phyloP scores from a whole-genome alignment of 2,888 invertebrate species.

The Tenodera sinensis region DNA sequence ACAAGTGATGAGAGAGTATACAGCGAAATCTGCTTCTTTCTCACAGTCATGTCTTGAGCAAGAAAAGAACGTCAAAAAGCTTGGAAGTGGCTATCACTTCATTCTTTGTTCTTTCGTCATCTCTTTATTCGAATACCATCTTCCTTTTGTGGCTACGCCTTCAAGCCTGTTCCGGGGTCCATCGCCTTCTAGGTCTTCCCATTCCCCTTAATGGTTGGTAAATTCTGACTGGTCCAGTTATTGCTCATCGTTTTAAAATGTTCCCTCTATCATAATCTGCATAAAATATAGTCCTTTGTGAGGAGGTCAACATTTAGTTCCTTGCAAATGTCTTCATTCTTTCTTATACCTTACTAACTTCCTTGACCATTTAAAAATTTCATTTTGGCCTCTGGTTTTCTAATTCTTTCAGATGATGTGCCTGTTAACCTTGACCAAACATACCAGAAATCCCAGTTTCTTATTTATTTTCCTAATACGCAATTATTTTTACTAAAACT shows the following conservation, averaged over 20 bases:
- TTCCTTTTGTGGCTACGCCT: not conserved
- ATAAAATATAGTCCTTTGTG: too few species aligned
- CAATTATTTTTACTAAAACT: too few species aligned
- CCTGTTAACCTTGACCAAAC: too few species aligned
- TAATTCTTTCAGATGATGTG: too few species aligned
- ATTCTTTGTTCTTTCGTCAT: not conserved
- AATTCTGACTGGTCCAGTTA: not conserved
- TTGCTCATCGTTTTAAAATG: not conserved
- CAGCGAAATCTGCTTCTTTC: not conserved
- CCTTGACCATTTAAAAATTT: too few species aligned
- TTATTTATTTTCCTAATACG: too few species aligned
- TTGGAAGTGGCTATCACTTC: not conserved
- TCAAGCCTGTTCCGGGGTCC: not conserved
- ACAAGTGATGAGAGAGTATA: not conserved
- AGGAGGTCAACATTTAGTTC: too few species aligned
- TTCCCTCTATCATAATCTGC: too few species aligned
- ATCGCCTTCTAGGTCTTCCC: not conserved
- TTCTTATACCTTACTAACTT: too few species aligned
- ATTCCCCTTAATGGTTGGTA: not conserved
- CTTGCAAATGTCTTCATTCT: too few species aligned
- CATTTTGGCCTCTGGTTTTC: too few species aligned
- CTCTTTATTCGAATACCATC: not conserved
- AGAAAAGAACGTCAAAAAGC: not conserved
- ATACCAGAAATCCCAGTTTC: too few species aligned
- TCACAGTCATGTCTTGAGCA: not conserved